Evolutionary conservation across 92 coral and sea anemone genomes (phyloP).

Genomic region (Virgularia gustaviana): DNA sequence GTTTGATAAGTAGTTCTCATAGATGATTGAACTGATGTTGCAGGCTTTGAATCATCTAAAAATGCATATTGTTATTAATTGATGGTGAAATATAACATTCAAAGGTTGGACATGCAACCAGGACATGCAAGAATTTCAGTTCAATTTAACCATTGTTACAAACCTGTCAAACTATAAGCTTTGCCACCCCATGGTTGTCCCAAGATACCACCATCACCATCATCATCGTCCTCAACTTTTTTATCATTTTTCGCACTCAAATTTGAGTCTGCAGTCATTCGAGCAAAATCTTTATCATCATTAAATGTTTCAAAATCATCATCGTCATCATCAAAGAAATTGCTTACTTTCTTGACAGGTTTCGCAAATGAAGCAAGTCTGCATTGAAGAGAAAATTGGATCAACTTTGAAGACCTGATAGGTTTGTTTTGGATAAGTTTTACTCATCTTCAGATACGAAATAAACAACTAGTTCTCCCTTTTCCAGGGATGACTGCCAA

Average conservation of each 20-base stretch:
- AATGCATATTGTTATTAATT: too few species aligned
- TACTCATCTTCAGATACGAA: too few species aligned
- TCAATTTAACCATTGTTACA: neutral
- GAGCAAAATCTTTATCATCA: constrained; percentile 26
- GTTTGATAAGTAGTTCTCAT: too few species aligned
- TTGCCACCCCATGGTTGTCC: constrained; percentile 81
- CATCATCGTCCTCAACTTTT: constrained; percentile 29
- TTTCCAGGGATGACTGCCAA: too few species aligned
- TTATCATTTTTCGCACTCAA: neutral
- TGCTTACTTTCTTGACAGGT: neutral
- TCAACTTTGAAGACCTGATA: too few species aligned
- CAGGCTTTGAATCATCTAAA: too few species aligned
- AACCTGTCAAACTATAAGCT: constrained; percentile 60
- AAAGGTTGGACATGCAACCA: constrained; percentile 12
- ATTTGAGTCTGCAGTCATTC: neutral
- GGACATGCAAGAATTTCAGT: constrained; percentile 7
- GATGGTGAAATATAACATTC: too few species aligned
- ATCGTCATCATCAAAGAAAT: constrained; percentile 38
- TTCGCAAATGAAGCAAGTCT: neutral
- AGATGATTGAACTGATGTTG: too few species aligned
- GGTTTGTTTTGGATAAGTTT: too few species aligned
- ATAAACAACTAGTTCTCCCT: too few species aligned
- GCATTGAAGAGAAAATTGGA: neutral
- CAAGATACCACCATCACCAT: constrained; percentile 34
- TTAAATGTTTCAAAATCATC: constrained; percentile 46